Conservation (phyloP, 2,888 invertebrate genomes). For the Hermodice carunculata region DNA sequence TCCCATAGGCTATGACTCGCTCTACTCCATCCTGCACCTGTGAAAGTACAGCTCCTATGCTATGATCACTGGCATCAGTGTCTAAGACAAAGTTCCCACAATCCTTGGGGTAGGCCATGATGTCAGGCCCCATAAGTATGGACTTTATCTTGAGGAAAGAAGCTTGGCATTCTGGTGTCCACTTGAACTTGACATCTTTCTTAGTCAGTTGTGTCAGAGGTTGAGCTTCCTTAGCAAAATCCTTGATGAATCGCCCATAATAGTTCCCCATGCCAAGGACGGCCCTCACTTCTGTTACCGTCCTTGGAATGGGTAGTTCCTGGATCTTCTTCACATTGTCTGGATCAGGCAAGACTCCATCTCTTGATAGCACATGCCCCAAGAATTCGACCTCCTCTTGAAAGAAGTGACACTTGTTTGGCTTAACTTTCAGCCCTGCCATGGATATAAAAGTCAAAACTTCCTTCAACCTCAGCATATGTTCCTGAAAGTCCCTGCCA, state of each 20-base stretch:
- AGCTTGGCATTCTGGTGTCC: conserved; percentile 31
- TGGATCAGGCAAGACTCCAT: not conserved
- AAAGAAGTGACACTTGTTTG: not conserved
- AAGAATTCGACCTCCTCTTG: not conserved
- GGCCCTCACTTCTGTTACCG: not conserved
- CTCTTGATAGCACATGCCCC: not conserved
- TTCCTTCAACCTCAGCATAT: conserved; percentile 1
- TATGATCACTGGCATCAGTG: conserved; percentile 29
- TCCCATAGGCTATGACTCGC: conserved; percentile 27
- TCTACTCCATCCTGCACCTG: conserved; percentile 32
- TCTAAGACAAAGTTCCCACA: conserved; percentile 28
- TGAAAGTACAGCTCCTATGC: conserved; percentile 30
- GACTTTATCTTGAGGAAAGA: conserved; percentile 29
- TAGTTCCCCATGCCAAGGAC: not conserved
- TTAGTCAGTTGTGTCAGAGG: conserved; percentile 27
- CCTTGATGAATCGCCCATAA: conserved; percentile 26
- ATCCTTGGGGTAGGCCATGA: conserved; percentile 32
- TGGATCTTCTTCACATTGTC: not conserved
- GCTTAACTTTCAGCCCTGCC: conserved; percentile 2
- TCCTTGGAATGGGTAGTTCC: not conserved
- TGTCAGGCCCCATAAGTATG: conserved; percentile 17
- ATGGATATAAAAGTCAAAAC: conserved; percentile 13
- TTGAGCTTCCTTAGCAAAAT: conserved; percentile 18
- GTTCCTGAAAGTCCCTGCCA: conserved; percentile 8
- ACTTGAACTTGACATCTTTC: conserved; percentile 24